Conservation (phyloP, 64 coral and sea anemone genomes). For the Hydrozoanthus tunicans region DNA sequence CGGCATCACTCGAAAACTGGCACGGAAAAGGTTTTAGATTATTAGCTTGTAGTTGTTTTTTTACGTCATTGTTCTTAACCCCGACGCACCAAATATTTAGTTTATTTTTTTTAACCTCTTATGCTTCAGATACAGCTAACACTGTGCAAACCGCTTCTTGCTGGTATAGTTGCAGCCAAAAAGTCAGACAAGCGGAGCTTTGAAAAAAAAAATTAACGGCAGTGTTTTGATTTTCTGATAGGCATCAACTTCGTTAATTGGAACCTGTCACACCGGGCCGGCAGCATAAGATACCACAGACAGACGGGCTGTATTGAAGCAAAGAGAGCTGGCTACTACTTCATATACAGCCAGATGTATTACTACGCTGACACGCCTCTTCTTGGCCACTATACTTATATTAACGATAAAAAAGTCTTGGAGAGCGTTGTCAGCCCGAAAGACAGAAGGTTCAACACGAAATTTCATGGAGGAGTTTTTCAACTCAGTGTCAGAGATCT, state of each 20-base stretch:
- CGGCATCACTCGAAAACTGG: too few species aligned
- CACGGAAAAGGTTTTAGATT: too few species aligned
- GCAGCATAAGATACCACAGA: constrained; percentile 54
- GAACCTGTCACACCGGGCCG: constrained; percentile 36
- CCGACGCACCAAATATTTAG: too few species aligned
- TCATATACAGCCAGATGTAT: constrained; percentile 90
- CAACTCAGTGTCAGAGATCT: constrained; percentile 44
- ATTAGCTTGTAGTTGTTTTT: too few species aligned
- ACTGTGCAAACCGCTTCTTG: too few species aligned
- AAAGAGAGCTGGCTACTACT: constrained; percentile 55
- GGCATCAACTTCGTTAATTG: constrained; percentile 40
- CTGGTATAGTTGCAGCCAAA: too few species aligned
- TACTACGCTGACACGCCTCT: constrained; percentile 24
- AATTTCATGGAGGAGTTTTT: constrained; percentile 83
- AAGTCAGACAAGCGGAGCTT: not conserved
- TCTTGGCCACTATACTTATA: constrained; percentile 73
- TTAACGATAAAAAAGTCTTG: constrained; percentile 68
- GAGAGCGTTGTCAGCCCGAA: constrained; percentile 61
- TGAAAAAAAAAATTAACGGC: not conserved
- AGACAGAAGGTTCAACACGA: constrained; percentile 58
- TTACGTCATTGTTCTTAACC: too few species aligned
- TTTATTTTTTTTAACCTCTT: too few species aligned
- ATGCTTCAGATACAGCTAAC: not conserved
- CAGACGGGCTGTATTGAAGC: constrained; percentile 54
- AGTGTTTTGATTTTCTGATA: constrained; percentile 24